Base-by-base conservation (phyloP, 2,113 vertebrate genomes). In the Anolis carolinensis region DNA sequence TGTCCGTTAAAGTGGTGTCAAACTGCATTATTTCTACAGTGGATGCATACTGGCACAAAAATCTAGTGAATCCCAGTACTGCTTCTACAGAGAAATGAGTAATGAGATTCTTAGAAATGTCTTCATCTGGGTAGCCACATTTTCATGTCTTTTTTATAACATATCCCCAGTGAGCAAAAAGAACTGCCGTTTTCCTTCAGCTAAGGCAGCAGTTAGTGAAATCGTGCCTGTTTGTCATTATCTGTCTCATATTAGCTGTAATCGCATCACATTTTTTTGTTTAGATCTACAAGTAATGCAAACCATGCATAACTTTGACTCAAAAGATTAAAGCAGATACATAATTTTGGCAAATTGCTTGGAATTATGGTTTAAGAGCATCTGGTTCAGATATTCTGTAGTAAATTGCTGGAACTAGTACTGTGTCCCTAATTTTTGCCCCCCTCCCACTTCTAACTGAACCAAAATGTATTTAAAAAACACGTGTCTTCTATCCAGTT, bases 321-420 rank as follows among this genome's bases (percentile, higher is more conserved):
- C 95, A 90, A 94, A 84, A 94, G 94, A 96, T 95, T 94, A 96
- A 96, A 96, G 93, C 86, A 95, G 96, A 96, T 96, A 93, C 95
- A 95, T 97, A 95, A 96, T 96, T 94, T 94, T 97, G 97, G 96
- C 96, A 95, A 96, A 95, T 96, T 94, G 92, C 87, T 95, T 86
- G 89, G 96, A 97, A 97, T 96, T 95, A 96, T 32, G 93, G 95
- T 93, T 96, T 95, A 96, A 93, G 91, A 73, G 93, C 96, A 97
- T 97, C 96, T 97, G 96, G 95, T 97, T 96, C 92, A 4, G 93
- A 97, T 97, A 97, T 96, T 96, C 94, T 91, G 88, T 4, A 97
- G 94, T 90, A 95, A 96, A 95, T 96, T 95, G 94, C 90, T 97
- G 96, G 96, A 96, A 93, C 91, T 0, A 14, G 78, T 81, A 2